Conservation (phyloP, 2,113 vertebrate species). For the Trematocara unimaculatum region DNA sequence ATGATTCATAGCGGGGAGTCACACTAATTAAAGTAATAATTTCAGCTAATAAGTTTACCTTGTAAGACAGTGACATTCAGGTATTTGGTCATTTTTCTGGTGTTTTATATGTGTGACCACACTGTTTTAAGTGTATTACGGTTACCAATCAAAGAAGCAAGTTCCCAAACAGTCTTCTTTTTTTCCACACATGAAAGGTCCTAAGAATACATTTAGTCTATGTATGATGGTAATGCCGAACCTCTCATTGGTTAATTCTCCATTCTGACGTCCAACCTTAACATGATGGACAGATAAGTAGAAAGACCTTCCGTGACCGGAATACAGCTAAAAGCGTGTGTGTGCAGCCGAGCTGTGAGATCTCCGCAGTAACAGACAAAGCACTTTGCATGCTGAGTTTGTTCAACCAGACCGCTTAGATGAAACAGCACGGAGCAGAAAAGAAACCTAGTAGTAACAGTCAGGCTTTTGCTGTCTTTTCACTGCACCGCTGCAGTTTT, state of each 20-base stretch:
- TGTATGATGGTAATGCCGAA: not conserved
- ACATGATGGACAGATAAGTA: not conserved
- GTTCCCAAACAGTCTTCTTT: not conserved
- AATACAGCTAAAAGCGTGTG: not conserved
- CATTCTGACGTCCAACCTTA: not conserved
- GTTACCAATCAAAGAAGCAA: not conserved
- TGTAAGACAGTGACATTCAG: not conserved
- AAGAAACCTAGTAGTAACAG: not conserved
- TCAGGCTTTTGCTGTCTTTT: not conserved
- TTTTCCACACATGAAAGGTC: not conserved
- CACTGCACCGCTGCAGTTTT: not conserved
- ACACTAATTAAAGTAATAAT: not conserved
- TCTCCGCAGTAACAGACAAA: not conserved
- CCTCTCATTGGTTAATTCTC: not conserved
- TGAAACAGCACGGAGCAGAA: not conserved
- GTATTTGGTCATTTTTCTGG: not conserved
- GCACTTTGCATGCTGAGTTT: slow-evolving; percentile 12
- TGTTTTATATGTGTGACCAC: not conserved
- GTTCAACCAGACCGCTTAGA: not conserved
- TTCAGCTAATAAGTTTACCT: not conserved
- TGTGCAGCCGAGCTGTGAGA: not conserved
- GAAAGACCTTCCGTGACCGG: not conserved
- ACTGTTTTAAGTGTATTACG: not conserved
- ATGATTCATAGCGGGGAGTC: not conserved
- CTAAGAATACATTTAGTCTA: not conserved